Evolutionary conservation across 2,113 vertebrate genomes (phyloP), one percentile per base, ranked within the genome.

Genomic region (Halcyon senegalensis): DNA sequence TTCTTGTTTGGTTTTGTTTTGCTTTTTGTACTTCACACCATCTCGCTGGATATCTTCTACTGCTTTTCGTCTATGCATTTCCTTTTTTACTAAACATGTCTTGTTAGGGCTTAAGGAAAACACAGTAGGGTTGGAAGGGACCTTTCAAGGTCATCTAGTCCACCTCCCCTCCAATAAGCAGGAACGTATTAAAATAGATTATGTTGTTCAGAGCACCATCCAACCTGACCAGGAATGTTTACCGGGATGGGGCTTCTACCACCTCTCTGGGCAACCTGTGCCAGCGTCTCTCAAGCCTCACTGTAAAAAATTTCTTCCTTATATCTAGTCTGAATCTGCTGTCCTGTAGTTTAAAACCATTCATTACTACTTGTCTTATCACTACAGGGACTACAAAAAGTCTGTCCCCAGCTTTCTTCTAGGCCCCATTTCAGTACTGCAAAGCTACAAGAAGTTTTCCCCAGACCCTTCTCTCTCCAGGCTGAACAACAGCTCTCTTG

Each of bases 101-200:
- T 50, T 55, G 10, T 41, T 53, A 33, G 51, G n/a, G 9, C 27
- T 39, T 77, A 56, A 64, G 33, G 24, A 56, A 37, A 11, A 77
- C 51, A 53, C 51, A 53, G 14, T 67, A n/a, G 23, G 8, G 5
- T 53, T 90, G 64, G 37, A 76, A 43, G 23, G 25, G 30, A 21
- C 41, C 10, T 77, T 35, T 5, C 10, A 21, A 60, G 24, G 6
- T 46, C 13, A 51, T 17, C 10, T 31, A 13, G 16, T 31, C 11
- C 50, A 89, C 2, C 2, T 1, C 9, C 8, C 3, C 18, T 58
- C 53, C 28, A 16, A 3, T 53, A 2, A 24, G 11, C 24, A 31
- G 33, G 24, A 23, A 17, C 24, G 30, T 25, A 35, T 72, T 46
- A 48, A 28, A 23, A 4, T 17, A 39, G 16, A 21, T 13, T 28